Percentiles rank a stretch among this genome's conserved stretches.
phyloP scores from a whole-genome alignment of 2,113 vertebrate genomes.

The Lasiurus borealis region DNA sequence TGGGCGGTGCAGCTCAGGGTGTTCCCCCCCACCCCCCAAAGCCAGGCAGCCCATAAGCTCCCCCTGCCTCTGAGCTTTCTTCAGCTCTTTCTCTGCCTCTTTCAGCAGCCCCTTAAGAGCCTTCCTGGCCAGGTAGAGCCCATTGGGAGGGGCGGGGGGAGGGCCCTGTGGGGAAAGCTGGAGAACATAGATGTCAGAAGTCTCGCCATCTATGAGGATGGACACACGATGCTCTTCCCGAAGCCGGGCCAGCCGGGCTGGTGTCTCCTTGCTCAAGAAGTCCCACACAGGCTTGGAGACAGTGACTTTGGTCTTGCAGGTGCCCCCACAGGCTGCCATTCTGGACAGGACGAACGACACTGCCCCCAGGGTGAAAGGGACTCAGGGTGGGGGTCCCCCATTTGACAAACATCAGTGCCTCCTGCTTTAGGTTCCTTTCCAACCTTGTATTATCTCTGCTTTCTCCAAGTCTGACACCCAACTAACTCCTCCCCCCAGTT shows the following conservation, averaged over 20 bases:
- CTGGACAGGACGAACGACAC: conserved; percentile 88
- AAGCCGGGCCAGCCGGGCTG: conserved; percentile 94
- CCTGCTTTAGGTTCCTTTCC: conserved; percentile 41
- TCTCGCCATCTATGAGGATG: conserved; percentile 95
- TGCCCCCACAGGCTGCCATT: conserved; percentile 89
- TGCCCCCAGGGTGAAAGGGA: conserved; percentile 81
- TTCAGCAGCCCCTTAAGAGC: conserved; percentile 88
- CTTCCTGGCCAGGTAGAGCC: conserved; percentile 86
- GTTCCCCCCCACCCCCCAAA: conserved; percentile 90
- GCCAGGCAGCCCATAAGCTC: conserved; percentile 92
- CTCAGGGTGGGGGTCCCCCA: conserved; percentile 72
- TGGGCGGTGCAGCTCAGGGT: conserved; percentile 89
- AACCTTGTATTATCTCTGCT: neutral
- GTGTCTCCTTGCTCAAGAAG: conserved; percentile 93
- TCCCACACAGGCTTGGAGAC: conserved; percentile 96
- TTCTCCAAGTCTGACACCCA: neutral
- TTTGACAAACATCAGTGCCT: conserved; percentile 40
- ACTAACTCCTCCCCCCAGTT: neutral
- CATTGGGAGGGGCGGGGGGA: conserved; percentile 82
- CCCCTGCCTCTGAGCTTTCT: conserved; percentile 89
- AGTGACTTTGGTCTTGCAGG: conserved; percentile 94
- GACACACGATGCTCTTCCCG: conserved; percentile 94
- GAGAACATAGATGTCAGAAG: conserved; percentile 95
- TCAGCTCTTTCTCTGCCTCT: conserved; percentile 87
- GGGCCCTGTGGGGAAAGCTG: conserved; percentile 91